These are phyloP conservation scores for Eudasyphora cyanicolor DNA, from an alignment of 2,888 invertebrate genomes.

Conservation along the genomic window DNA sequence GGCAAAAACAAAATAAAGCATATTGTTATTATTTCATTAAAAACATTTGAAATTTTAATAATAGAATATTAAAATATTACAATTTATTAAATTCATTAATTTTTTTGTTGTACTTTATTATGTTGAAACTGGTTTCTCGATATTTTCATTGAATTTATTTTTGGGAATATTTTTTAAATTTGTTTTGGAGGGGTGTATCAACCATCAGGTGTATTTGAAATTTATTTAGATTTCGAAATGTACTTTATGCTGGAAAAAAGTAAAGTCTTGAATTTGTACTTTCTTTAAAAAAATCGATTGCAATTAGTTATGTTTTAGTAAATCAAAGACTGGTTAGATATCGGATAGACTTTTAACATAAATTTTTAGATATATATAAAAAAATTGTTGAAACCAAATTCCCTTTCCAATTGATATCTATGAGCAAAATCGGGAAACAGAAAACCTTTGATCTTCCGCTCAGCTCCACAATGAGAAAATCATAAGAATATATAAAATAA, in stretches of 20 bases:
- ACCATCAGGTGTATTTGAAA: slow-evolving; percentile 42
- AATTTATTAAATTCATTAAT: too few relatives aligned
- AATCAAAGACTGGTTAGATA: background rate
- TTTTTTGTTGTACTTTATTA: background rate
- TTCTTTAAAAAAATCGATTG: slow-evolving; percentile 70
- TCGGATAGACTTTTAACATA: background rate
- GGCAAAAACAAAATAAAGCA: background rate
- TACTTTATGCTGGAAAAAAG: slow-evolving; percentile 77
- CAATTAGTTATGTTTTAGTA: slow-evolving; percentile 43
- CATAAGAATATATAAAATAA: too few relatives aligned
- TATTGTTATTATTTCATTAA: slow-evolving; percentile 14
- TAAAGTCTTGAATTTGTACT: slow-evolving; percentile 75
- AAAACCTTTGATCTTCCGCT: too few relatives aligned
- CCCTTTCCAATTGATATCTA: too few relatives aligned
- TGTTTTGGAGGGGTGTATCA: slow-evolving; percentile 42
- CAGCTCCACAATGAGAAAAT: too few relatives aligned
- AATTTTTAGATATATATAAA: too few relatives aligned
- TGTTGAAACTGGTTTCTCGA: background rate
- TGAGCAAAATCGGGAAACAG: too few relatives aligned
- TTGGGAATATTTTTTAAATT: slow-evolving; percentile 13
- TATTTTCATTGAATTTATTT: slow-evolving; percentile 13
- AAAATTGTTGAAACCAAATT: too few relatives aligned
- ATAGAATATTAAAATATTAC: slow-evolving; percentile 28
- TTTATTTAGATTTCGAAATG: slow-evolving; percentile 73
- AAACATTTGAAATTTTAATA: slow-evolving; percentile 36